Evolutionary conservation across 2,797 vertebrate genomes (phyloP).

Genomic region (Luscinia megarhynchos): DNA sequence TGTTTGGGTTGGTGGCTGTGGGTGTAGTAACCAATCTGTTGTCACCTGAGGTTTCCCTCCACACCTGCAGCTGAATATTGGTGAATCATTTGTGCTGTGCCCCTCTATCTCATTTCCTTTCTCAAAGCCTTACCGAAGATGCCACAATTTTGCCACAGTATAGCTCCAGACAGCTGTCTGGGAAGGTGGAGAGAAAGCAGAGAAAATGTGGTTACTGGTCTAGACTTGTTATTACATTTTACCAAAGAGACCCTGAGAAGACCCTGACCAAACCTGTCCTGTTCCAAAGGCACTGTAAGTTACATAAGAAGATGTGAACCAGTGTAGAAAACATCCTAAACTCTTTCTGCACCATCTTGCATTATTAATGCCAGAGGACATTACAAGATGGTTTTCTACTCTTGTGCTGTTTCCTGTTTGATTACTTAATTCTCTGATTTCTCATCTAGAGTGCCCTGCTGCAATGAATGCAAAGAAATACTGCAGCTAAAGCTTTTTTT

Average conservation of each 20-base stretch:
- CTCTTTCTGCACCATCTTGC: not conserved
- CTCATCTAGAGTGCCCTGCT: not conserved
- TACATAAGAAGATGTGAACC: not conserved
- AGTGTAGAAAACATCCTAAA: not conserved
- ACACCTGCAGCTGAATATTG: rapidly evolving
- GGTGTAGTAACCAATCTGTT: not conserved
- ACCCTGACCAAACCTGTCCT: not conserved
- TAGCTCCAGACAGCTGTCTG: not conserved
- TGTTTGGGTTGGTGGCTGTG: not conserved
- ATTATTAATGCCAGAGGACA: not conserved
- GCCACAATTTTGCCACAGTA: not conserved
- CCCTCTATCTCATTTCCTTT: not conserved
- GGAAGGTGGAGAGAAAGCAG: not conserved
- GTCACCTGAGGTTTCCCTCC: not conserved
- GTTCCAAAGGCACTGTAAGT: not conserved
- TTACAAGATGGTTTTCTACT: not conserved
- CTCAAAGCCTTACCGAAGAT: not conserved
- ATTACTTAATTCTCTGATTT: not conserved
- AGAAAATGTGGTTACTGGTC: not conserved
- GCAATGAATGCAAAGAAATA: not conserved
- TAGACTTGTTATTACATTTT: not conserved
- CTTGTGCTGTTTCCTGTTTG: not conserved
- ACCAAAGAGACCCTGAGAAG: not conserved
- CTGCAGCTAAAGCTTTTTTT: not conserved
- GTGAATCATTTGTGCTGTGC: not conserved